Percentiles rank a stretch among this genome's conserved stretches.
Evolutionary conservation across 2,888 invertebrate species (phyloP).

Genomic region (Trichopria drosophilae): DNA sequence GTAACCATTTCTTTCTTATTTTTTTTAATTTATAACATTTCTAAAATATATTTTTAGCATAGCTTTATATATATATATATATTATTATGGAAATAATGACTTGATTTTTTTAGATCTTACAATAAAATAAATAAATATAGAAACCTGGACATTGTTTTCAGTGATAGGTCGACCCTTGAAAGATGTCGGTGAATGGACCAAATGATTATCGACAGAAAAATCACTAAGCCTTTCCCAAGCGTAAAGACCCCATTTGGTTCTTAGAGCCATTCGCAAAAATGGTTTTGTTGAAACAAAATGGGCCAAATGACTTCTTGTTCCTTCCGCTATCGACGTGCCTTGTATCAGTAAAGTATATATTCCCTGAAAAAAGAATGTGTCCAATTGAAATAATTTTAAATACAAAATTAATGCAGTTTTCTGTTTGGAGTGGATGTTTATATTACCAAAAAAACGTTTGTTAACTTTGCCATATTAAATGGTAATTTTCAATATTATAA

Average conservation of each 20-base stretch:
- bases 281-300: conserved; percentile 56
- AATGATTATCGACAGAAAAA: conserved; percentile 72
- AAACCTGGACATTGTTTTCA: conserved; percentile 75
- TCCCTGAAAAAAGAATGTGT: conserved; percentile 38
- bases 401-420: no score
- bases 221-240: conserved; percentile 69
- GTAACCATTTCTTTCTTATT: no score
- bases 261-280: conserved; percentile 68
- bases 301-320: conserved; percentile 43
- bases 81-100: no score
- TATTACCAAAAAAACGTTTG: no score
- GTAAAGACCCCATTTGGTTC: conserved; percentile 76
- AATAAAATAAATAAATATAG: conserved; percentile 1
- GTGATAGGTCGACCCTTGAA: conserved; percentile 72
- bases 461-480: no score
- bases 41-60: not conserved
- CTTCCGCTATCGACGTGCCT: conserved; percentile 46
- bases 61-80: not conserved
- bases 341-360: conserved; percentile 52
- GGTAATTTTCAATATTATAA: no score
- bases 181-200: conserved; percentile 66
- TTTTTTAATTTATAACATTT: no score
- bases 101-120: conserved; percentile 5
- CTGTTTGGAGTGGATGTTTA: no score
- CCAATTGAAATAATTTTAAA: conserved; percentile 2